Evolutionary conservation across 2,797 vertebrate species (phyloP).

Genomic region (Echiichthys vipera): DNA sequence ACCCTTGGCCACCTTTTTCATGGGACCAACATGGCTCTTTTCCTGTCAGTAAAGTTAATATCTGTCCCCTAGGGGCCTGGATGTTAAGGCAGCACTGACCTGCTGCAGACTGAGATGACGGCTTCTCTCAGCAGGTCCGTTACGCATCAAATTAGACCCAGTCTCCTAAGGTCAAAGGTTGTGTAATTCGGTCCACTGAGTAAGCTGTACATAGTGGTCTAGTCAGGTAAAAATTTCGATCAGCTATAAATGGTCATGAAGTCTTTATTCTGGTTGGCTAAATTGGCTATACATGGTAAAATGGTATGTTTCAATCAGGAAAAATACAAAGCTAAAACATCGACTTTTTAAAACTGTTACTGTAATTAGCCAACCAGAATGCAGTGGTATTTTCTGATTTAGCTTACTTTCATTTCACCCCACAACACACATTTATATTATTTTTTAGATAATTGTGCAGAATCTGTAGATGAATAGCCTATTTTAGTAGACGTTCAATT

Average conservation of each 20-base stretch:
- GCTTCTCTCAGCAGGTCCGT: constrained; percentile 70
- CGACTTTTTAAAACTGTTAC: not conserved
- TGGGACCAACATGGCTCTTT: constrained; percentile 80
- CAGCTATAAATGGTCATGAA: constrained; percentile 22
- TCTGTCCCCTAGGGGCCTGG: constrained; percentile 69
- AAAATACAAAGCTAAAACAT: not conserved
- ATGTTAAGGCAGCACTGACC: constrained; percentile 65
- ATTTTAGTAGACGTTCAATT: not conserved
- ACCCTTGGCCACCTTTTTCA: constrained; percentile 81
- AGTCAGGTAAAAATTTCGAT: constrained; percentile 12
- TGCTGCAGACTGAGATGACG: constrained; percentile 61
- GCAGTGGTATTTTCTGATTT: not conserved
- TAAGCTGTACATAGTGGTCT: constrained; percentile 29
- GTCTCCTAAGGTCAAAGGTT: constrained; percentile 65
- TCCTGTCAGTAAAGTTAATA: constrained; percentile 84
- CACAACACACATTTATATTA: too few relatives aligned
- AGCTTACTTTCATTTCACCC: not conserved
- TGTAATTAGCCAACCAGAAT: not conserved
- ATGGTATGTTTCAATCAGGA: not conserved
- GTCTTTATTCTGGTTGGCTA: constrained; percentile 2
- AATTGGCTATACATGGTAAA: not conserved
- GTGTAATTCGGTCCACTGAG: constrained; percentile 49
- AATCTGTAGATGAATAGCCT: not conserved
- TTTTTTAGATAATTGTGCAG: too few relatives aligned
- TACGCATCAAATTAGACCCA: constrained; percentile 67